A percentile compares a stretch with the other conserved stretches of the same genome.
These are phyloP conservation scores for Alces alces DNA, from an alignment of 2,113 vertebrate species.

Conservation along the genomic window DNA sequence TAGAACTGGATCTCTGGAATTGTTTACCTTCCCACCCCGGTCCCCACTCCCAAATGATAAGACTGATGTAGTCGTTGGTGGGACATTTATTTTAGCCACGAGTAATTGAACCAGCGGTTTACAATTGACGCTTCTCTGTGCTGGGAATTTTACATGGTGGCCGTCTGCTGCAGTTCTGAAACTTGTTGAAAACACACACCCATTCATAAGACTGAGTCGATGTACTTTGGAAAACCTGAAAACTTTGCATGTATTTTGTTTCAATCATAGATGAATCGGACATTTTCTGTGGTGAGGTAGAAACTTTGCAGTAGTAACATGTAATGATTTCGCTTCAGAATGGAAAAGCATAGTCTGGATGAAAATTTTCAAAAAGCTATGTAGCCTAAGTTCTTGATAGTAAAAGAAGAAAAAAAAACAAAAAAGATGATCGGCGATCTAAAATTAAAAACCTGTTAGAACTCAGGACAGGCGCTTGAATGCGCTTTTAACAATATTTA, in stretches of 20 bases:
- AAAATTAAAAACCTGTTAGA: constrained; percentile 74
- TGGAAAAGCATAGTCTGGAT: constrained; percentile 70
- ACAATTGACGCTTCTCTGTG: constrained; percentile 76
- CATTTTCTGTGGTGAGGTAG: constrained; percentile 78
- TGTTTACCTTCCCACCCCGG: constrained; percentile 56
- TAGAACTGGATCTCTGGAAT: constrained; percentile 66
- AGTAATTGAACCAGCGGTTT: constrained; percentile 80
- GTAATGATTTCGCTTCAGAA: constrained; percentile 75
- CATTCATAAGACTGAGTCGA: constrained; percentile 74
- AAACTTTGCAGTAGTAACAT: constrained; percentile 75
- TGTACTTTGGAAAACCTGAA: constrained; percentile 67
- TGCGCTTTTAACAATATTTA: constrained; percentile 55
- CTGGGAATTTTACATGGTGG: constrained; percentile 78
- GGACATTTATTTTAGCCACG: constrained; percentile 60
- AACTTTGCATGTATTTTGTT: constrained; percentile 78
- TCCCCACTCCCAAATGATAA: not conserved
- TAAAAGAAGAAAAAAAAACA: constrained; percentile 58
- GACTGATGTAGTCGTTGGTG: constrained; percentile 53
- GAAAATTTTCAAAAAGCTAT: constrained; percentile 54
- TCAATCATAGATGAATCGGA: constrained; percentile 74
- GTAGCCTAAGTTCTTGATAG: constrained; percentile 79
- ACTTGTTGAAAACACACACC: constrained; percentile 74
- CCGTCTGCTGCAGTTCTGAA: constrained; percentile 76
- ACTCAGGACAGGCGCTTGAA: constrained; percentile 59
- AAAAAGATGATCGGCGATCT: constrained; percentile 71